phyloP scores from a whole-genome alignment of 1,140 invertebrate species.

The Oryctes rhinoceros region DNA sequence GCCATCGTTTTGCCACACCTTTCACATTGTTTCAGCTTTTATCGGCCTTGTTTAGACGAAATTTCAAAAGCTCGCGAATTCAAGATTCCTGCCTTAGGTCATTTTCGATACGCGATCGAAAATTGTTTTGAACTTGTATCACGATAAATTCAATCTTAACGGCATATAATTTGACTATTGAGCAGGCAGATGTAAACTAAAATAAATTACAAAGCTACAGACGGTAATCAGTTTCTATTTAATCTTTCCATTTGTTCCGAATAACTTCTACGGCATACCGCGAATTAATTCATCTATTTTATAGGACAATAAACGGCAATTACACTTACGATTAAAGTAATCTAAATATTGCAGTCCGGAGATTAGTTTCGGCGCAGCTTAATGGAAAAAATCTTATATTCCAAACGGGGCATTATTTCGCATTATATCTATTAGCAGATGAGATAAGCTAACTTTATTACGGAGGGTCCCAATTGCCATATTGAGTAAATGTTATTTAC shows the following conservation, averaged over 20 bases:
- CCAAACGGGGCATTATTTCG: neutral
- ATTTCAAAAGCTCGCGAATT: no score
- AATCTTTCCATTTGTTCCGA: neutral
- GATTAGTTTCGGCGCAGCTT: slow-evolving; percentile 11
- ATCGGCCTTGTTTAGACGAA: no score
- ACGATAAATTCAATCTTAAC: no score
- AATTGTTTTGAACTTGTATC: no score
- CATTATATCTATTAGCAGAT: slow-evolving; percentile 11
- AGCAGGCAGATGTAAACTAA: no score
- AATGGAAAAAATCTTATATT: neutral
- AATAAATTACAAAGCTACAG: no score
- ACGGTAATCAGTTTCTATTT: neutral
- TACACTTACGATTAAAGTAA: neutral
- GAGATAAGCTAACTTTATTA: slow-evolving; percentile 31
- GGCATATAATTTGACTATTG: no score
- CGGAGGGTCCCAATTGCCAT: neutral
- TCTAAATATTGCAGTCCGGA: neutral
- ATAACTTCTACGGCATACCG: neutral
- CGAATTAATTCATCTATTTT: slow-evolving; percentile 19
- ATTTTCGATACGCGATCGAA: no score
- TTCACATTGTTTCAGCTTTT: no score
- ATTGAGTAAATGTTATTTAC: slow-evolving; percentile 6
- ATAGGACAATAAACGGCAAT: slow-evolving; percentile 18
- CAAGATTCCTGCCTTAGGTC: no score
- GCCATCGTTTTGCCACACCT: no score